Conservation (phyloP, 2,797 vertebrate species). For the Loris lydekkerianus region DNA sequence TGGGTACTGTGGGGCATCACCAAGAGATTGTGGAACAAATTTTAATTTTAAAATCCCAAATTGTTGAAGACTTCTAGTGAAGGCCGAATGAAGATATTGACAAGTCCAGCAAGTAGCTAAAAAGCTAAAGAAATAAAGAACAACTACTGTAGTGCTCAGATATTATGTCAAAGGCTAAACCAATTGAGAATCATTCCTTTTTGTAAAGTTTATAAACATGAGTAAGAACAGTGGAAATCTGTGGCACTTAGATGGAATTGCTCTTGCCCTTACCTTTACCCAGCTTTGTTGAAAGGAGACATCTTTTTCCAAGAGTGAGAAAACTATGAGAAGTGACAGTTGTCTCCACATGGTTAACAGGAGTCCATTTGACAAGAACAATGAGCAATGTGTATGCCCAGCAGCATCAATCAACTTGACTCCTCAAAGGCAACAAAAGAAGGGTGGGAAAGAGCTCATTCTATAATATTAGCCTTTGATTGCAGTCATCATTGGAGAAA, state of each 20-base stretch:
- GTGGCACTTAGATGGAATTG: neutral
- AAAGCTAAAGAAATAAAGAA: neutral
- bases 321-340: neutral
- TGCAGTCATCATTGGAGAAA: neutral
- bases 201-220: neutral
- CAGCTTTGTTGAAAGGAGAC: neutral
- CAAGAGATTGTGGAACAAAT: neutral
- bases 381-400: neutral
- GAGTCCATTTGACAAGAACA: neutral
- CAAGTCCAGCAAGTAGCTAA: neutral
- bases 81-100: neutral
- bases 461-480: neutral
- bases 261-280: no score
- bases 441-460: neutral
- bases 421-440: neutral
- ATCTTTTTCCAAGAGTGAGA: neutral
- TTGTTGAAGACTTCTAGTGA: neutral
- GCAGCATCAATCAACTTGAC: neutral
- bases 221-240: neutral
- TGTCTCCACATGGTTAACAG: neutral
- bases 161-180: neutral
- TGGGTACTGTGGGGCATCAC: neutral
- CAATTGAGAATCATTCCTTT: neutral
- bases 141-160: neutral
- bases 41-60: neutral